Evolutionary conservation across 2,888 invertebrate genomes (phyloP).

Genomic region (Coronaproctus castanopsis): DNA sequence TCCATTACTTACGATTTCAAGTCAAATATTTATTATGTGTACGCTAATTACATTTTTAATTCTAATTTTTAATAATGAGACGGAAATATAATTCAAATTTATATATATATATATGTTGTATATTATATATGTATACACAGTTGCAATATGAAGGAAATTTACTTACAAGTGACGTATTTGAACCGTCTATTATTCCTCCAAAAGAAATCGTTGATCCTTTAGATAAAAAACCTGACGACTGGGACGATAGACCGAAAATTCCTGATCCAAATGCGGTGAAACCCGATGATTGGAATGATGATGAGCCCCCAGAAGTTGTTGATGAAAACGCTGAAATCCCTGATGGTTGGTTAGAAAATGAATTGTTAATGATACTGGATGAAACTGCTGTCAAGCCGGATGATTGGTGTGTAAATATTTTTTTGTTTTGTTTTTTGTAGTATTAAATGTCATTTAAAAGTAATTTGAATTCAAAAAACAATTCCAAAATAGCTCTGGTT

Average conservation of each 20-base stretch:
- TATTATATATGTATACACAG: no score
- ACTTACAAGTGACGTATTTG: constrained; percentile 55
- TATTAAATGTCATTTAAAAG: not conserved
- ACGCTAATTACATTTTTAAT: no score
- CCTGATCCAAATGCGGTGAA: constrained; percentile 71
- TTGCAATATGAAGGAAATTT: constrained; percentile 49
- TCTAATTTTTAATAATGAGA: no score
- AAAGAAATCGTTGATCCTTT: constrained; percentile 48
- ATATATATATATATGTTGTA: not conserved
- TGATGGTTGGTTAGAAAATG: constrained; percentile 80
- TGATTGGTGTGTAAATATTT: constrained; percentile 56
- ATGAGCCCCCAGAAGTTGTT: constrained; percentile 69
- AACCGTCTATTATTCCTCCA: constrained; percentile 83
- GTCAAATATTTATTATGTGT: not conserved
- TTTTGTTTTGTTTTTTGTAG: not conserved
- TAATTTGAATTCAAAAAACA: no score
- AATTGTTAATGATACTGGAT: constrained; percentile 68
- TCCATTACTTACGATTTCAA: no score
- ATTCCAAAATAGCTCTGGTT: no score
- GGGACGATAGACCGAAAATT: constrained; percentile 91
- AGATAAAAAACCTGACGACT: constrained; percentile 56
- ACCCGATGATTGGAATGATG: constrained; percentile 94
- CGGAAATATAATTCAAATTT: no score
- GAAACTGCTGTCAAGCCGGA: constrained; percentile 65
- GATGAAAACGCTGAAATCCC: constrained; percentile 71